Evolutionary conservation across 2,113 vertebrate species (phyloP), one percentile per base, ranked within the genome.

Genomic region (Zosterops borbonicus): DNA sequence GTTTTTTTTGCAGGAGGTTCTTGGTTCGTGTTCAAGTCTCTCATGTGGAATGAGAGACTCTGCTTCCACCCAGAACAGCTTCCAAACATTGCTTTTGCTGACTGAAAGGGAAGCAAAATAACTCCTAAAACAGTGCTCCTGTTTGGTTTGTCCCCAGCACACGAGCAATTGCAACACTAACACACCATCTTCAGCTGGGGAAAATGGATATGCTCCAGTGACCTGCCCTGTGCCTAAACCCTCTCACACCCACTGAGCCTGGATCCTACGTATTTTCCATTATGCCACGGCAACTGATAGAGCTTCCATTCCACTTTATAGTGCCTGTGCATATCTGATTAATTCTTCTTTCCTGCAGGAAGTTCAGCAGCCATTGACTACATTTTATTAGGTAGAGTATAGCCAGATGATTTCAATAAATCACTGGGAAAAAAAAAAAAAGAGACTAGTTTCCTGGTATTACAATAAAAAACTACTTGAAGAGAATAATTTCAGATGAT

Each of bases 361-460:
- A 98, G 94, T 95, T 75, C 95, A 96, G 84, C 96, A 94, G 94
- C 94, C 89, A 1, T 79, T 91, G 83, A 94, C 79, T 92, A 78
- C 9, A 2, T 95, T 97, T 97, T 97, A 98, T 97, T 97, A 97
- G 95, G 77, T 85, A 95, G 92, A 97, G 81, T 79, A 95, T 86
- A 96, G 94, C 97, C 97, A 98, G 97, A 98, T 98, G 97, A 98
- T 97, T 97, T 97, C 97, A 98, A 98, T 97, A 98, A 98, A 97
- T 91, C 56, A 89, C 63, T 90, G 75, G 11, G 12, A n/a, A 60
- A 82, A 91, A 70, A 83, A 18, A 70, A 83, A 42, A 42, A 6
- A 80, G 79, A 87, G 81, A 83, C 83, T 90, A 89, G 94, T 97
- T 98, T 97, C 96, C 96, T 97, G 94, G 92, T 95, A 94, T 97